phyloP scores from a whole-genome alignment of 1,140 invertebrate genomes.

The Drosophila punjabiensis region DNA sequence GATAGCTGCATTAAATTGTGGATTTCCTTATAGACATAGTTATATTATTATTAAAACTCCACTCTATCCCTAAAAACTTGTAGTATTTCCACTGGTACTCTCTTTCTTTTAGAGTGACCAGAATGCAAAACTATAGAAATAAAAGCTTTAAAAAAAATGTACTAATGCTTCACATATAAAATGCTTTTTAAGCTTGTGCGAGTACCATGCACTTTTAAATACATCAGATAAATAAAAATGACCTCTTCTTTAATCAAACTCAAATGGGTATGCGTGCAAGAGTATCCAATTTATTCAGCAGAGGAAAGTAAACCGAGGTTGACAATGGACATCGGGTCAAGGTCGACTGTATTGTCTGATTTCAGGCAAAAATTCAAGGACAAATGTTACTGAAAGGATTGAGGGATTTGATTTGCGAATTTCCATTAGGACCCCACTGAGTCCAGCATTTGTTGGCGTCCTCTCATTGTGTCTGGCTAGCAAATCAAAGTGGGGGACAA shows the following conservation, averaged over 20 bases:
- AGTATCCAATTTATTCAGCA: conserved; percentile 21
- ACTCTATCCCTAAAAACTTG: neutral
- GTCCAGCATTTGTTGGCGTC: conserved; percentile 18
- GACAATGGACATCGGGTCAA: conserved; percentile 24
- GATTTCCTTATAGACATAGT: neutral
- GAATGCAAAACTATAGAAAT: too few species aligned
- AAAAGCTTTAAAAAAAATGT: neutral
- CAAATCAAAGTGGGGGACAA: conserved; percentile 20
- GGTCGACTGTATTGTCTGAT: conserved; percentile 16
- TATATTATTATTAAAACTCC: neutral
- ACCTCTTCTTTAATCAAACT: neutral
- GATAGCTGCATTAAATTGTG: neutral
- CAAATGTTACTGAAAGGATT: conserved; percentile 37
- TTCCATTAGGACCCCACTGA: conserved; percentile 29
- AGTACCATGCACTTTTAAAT: neutral
- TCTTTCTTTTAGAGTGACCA: neutral
- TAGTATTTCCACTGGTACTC: neutral
- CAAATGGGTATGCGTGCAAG: neutral
- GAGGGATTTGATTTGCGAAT: conserved; percentile 20
- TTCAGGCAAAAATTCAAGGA: conserved; percentile 12
- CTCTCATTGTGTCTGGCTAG: conserved; percentile 25
- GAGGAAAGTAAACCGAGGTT: neutral
- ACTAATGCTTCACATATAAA: neutral
- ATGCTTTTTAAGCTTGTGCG: neutral
- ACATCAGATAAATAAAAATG: neutral